Conservation (phyloP, 1,140 invertebrate species). For the Oreohelix idahoensis region DNA sequence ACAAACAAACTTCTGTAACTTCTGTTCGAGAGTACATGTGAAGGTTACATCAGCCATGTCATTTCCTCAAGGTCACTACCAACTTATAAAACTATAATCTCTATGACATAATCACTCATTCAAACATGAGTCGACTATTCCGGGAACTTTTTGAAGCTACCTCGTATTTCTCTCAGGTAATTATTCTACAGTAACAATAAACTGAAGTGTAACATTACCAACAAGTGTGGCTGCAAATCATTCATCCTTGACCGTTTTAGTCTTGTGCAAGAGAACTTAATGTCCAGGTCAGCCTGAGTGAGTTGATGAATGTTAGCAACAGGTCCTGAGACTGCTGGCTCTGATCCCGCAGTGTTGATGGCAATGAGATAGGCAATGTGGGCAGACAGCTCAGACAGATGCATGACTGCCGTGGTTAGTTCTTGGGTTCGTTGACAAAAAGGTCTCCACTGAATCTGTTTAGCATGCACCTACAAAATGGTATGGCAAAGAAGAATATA, state of each 20-base stretch:
- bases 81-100: too few relatives aligned
- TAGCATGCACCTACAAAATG: conserved; percentile 43
- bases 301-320: conserved; percentile 59
- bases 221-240: conserved; percentile 57
- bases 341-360: conserved; percentile 48
- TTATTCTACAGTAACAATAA: too few relatives aligned
- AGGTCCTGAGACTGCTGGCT: conserved; percentile 48
- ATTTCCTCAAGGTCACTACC: too few relatives aligned
- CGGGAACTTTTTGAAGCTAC: too few relatives aligned
- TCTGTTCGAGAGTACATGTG: too few relatives aligned
- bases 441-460: conserved; percentile 54
- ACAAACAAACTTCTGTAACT: too few relatives aligned
- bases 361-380: conserved; percentile 60
- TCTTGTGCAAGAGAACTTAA: conserved; percentile 58
- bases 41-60: too few relatives aligned
- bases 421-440: conserved; percentile 51
- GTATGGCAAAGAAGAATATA: too few relatives aligned
- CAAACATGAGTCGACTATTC: too few relatives aligned
- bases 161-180: too few relatives aligned
- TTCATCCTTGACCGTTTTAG: conserved; percentile 55
- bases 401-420: conserved; percentile 48
- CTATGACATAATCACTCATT: too few relatives aligned
- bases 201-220: conserved; percentile 39
- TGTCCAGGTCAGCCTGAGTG: conserved; percentile 56
- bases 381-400: conserved; percentile 56